phyloP scores from a whole-genome alignment of 2,888 invertebrate genomes.

The Chaitophorus viminalis region DNA sequence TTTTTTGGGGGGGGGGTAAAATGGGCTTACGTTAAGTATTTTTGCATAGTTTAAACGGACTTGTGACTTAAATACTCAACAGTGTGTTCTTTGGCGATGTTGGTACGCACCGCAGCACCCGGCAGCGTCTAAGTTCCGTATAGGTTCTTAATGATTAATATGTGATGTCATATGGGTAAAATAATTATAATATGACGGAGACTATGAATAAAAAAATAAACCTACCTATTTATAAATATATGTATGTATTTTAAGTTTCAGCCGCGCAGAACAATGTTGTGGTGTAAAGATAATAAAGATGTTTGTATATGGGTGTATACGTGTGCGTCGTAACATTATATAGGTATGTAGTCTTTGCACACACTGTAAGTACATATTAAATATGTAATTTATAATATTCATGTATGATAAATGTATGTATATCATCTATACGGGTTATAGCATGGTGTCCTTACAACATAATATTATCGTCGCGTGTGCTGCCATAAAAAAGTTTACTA shows the following conservation, averaged over 20 bases:
- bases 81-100: not conserved
- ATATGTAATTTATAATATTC: not conserved
- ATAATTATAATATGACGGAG: not conserved
- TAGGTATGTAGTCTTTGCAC: not conserved
- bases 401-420: too few relatives aligned
- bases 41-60: not conserved
- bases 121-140: not conserved
- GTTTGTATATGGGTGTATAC: not conserved
- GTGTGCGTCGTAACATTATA: not conserved
- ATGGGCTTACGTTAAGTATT: not conserved
- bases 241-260: too few relatives aligned
- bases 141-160: not conserved
- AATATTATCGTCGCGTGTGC: too few relatives aligned
- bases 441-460: too few relatives aligned
- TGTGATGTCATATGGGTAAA: not conserved
- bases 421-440: too few relatives aligned
- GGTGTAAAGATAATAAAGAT: not conserved
- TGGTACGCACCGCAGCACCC: not conserved
- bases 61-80: not conserved
- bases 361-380: not conserved
- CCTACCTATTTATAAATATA: too few relatives aligned
- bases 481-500: too few relatives aligned
- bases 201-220: not conserved
- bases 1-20: not conserved
- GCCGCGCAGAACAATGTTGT: too few relatives aligned